These are phyloP conservation scores for Smithornis capensis DNA, from an alignment of 2,113 vertebrate species.

Conservation along the genomic window DNA sequence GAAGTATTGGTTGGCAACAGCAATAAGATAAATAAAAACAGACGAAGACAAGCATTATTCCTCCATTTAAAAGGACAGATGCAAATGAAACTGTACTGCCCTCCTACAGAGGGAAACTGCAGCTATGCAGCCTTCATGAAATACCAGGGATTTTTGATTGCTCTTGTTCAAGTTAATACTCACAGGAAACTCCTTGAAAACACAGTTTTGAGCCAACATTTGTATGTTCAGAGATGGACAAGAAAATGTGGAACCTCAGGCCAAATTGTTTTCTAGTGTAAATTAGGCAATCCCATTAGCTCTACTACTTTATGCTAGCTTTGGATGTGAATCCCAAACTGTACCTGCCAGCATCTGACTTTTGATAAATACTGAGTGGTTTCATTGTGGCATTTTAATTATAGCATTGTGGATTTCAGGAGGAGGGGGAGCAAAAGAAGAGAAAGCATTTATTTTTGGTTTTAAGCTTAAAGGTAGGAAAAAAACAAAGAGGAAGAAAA, in stretches of 20 bases:
- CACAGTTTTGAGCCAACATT: background rate
- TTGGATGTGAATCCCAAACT: constrained; percentile 36
- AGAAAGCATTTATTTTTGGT: constrained; percentile 1
- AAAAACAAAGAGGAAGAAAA: background rate
- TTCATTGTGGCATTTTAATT: constrained; percentile 65
- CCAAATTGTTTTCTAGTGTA: constrained; percentile 7
- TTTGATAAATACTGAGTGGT: constrained; percentile 64
- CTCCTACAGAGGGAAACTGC: background rate
- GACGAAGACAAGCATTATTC: constrained; percentile 17
- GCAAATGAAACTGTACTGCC: background rate
- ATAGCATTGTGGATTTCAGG: constrained; percentile 63
- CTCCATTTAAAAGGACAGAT: background rate
- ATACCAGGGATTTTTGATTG: background rate
- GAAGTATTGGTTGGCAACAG: constrained; percentile 12
- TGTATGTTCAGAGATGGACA: background rate
- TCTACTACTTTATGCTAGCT: background rate
- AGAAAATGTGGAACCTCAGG: constrained; percentile 38
- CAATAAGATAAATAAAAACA: constrained; percentile 24
- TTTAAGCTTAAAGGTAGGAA: background rate
- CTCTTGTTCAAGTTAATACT: background rate
- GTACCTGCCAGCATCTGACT: constrained; percentile 7
- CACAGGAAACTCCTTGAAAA: constrained; percentile 7
- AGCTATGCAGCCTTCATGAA: background rate
- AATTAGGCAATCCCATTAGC: constrained; percentile 6
- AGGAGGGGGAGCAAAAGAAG: background rate